Conservation (phyloP, 2,113 vertebrate species). For the Seriola aureovittata region DNA sequence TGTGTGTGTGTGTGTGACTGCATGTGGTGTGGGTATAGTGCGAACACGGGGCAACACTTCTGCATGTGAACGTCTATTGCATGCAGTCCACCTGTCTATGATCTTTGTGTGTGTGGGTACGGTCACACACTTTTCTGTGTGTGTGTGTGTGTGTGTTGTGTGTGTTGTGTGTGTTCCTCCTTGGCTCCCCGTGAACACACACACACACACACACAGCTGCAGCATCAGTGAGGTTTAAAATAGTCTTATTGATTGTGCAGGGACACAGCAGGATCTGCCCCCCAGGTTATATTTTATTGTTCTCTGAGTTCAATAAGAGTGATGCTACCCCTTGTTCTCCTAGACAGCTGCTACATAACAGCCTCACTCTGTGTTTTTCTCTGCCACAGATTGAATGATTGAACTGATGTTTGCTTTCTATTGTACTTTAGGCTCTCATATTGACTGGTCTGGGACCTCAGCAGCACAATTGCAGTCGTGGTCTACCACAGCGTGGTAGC, state of each 20-base stretch:
- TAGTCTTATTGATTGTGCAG: slow-evolving; percentile 76
- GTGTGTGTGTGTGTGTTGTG: slow-evolving; percentile 12
- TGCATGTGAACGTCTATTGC: not conserved
- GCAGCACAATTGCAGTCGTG: slow-evolving; percentile 26
- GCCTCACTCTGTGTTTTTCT: slow-evolving; percentile 68
- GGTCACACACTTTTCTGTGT: not conserved
- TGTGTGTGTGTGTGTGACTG: not conserved
- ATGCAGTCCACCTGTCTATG: slow-evolving; percentile 10
- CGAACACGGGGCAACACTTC: too few relatives aligned
- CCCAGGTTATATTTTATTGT: slow-evolving; percentile 81
- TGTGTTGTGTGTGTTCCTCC: slow-evolving; percentile 3
- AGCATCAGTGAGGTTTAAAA: slow-evolving; percentile 70
- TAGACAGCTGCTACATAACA: slow-evolving; percentile 76
- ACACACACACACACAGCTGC: slow-evolving; percentile 30
- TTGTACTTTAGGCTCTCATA: slow-evolving; percentile 69
- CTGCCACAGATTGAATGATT: slow-evolving; percentile 75
- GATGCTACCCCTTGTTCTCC: slow-evolving; percentile 66
- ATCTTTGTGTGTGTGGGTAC: not conserved
- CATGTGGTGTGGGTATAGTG: not conserved
- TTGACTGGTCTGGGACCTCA: slow-evolving; percentile 71
- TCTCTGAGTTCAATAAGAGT: slow-evolving; percentile 78
- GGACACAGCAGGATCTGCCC: slow-evolving; percentile 65
- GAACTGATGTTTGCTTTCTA: slow-evolving; percentile 73
- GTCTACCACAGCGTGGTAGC: slow-evolving; percentile 19
- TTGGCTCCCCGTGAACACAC: not conserved